Conservation (phyloP, 2,113 vertebrate species). For the Tretioscincus oriximinensis region DNA sequence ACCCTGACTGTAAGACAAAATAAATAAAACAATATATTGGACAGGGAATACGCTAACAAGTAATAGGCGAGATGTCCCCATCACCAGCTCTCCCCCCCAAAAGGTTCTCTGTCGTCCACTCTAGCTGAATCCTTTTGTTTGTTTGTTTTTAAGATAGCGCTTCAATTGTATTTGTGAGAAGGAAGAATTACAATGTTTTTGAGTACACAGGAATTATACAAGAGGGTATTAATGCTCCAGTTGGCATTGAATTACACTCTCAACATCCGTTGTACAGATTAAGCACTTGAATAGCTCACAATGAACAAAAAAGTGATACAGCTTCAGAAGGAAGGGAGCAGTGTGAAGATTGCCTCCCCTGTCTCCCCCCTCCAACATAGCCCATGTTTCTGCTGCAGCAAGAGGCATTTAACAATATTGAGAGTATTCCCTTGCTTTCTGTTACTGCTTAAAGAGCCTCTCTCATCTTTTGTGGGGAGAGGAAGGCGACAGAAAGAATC, state of each 20-base stretch:
- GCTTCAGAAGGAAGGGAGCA: slow-evolving; percentile 26
- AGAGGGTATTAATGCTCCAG: slow-evolving; percentile 32
- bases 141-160: not conserved
- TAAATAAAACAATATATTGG: slow-evolving; percentile 28
- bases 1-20: slow-evolving; percentile 13
- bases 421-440: not conserved
- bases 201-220: slow-evolving; percentile 32
- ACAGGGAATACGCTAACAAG: slow-evolving; percentile 20
- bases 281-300: slow-evolving; percentile 26
- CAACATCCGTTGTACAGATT: slow-evolving; percentile 18
- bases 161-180: slow-evolving; percentile 36
- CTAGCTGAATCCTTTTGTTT: slow-evolving; percentile 29
- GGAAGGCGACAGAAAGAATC: not conserved
- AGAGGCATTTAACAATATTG: too few relatives aligned
- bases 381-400: slow-evolving; percentile 41
- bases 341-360: not conserved
- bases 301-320: slow-evolving; percentile 14
- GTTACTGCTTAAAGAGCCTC: not conserved
- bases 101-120: slow-evolving; percentile 2
- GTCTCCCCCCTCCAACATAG: not conserved
- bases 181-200: slow-evolving; percentile 13
- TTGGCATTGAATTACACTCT: slow-evolving; percentile 28
- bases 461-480: not conserved
- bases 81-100: too few relatives aligned
- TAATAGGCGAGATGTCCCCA: slow-evolving; percentile 29